These are phyloP conservation scores for Lucinisca nassula DNA, from an alignment of 2,888 invertebrate species.

Conservation along the genomic window DNA sequence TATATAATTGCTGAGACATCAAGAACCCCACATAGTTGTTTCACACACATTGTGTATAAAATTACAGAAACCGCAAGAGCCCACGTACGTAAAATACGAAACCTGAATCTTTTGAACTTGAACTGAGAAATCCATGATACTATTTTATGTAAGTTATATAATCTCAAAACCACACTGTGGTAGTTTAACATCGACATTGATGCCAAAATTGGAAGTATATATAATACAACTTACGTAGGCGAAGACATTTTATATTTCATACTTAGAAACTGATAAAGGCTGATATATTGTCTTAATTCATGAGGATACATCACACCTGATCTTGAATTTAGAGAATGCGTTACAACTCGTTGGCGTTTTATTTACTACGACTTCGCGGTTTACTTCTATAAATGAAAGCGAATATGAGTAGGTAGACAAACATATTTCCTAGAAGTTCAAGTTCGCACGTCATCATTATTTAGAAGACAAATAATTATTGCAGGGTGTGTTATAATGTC, in stretches of 20 bases:
- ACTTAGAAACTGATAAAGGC: neutral
- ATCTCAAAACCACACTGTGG: neutral
- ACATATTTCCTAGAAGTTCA: too few relatives aligned
- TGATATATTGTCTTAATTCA: neutral
- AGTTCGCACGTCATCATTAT: too few relatives aligned
- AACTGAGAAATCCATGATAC: neutral
- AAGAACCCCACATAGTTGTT: too few relatives aligned
- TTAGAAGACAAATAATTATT: too few relatives aligned
- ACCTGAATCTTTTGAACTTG: neutral
- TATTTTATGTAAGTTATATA: neutral
- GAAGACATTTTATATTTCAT: neutral
- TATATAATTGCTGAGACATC: too few relatives aligned
- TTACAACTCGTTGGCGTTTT: neutral
- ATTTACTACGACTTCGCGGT: too few relatives aligned
- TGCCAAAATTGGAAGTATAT: neutral
- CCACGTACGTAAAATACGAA: neutral
- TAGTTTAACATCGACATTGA: neutral
- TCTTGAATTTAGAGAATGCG: neutral
- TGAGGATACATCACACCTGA: neutral
- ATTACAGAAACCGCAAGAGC: neutral
- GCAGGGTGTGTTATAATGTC: too few relatives aligned
- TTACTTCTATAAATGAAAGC: too few relatives aligned
- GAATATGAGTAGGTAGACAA: too few relatives aligned
- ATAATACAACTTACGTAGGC: neutral
- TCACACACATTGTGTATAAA: neutral